Evolutionary conservation across 2,797 vertebrate genomes (phyloP), one percentile per base, ranked within the genome.

Genomic region (Ctenochaetus hawaiiensis): DNA sequence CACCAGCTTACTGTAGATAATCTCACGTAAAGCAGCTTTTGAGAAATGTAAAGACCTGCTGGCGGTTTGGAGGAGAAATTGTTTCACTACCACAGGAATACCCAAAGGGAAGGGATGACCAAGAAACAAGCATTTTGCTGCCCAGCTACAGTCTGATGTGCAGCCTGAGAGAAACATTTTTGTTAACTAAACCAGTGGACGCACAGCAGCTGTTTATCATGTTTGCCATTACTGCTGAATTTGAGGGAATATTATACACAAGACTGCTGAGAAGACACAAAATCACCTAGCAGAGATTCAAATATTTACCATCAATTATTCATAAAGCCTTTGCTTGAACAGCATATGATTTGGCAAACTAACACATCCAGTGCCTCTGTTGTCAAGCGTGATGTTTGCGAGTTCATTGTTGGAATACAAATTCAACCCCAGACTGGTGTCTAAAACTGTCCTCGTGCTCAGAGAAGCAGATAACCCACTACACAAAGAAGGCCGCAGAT

Each of bases 261-360:
- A 70, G 67, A 70, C 69, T 84, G 75, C 82, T 80, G 71, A 81
- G 72, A 64, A 82, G 73, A 83, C 77, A 82, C 66, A 82, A 88
- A 90, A 88, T 68, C 60, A 79, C 76, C 74, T 44, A 37, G 56
- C 51, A 74, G 72, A 85, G 58, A 88, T 82, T 89, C 82, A 88
- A 91, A 92, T 90, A 90, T 91, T 89, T 89, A 75, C 80, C 59
- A 89, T 89, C 64, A 90, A 92, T 93, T 91, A 92, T 92, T 91
- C 77, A 91, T 85, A 75, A 80, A 85, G 69, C 77, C 65, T 76
- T 71, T 1, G 66, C 79, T 90, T 88, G 67, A 91, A 81, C 83
- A 83, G 80, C 86, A 85, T 83, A 81, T 83, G 80, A 86, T 82
- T 90, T 79, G 76, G 81, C 78, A 88, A 89, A 87, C 75, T 66